phyloP scores from a whole-genome alignment of 2,113 vertebrate species.

The Nibea coibor region DNA sequence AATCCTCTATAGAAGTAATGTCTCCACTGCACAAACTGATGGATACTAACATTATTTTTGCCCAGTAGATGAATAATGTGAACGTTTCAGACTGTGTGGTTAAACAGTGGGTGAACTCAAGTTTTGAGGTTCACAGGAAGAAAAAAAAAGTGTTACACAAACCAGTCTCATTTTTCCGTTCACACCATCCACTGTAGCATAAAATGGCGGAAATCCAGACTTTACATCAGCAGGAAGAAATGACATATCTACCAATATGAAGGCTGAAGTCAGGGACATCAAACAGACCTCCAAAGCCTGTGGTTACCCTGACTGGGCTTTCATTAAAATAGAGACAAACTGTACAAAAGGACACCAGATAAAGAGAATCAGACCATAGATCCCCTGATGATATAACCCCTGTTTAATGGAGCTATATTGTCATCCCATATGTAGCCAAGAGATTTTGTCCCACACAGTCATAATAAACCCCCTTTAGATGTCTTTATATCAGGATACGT shows the following conservation, averaged over 20 bases:
- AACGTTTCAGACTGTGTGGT: neutral
- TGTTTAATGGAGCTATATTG: neutral
- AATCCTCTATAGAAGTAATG: neutral
- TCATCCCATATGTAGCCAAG: neutral
- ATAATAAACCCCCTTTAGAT: neutral
- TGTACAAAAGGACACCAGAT: neutral
- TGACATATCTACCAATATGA: neutral
- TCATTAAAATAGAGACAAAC: slow-evolving; percentile 2
- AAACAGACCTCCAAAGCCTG: neutral
- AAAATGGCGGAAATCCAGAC: slow-evolving; percentile 10
- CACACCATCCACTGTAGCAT: neutral
- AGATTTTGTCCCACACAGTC: neutral
- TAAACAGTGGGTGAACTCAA: neutral
- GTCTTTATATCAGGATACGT: no score
- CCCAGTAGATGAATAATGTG: neutral
- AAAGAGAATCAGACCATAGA: neutral
- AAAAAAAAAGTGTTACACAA: neutral
- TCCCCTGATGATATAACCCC: neutral
- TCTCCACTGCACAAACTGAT: neutral
- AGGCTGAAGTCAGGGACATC: neutral
- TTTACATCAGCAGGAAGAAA: neutral
- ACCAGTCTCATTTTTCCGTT: slow-evolving; percentile 2
- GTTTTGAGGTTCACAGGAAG: slow-evolving; percentile 16
- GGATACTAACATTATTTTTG: neutral
- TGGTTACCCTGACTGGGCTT: slow-evolving; percentile 8